phyloP scores from a whole-genome alignment of 2,113 vertebrate genomes.

The Chauna torquata region DNA sequence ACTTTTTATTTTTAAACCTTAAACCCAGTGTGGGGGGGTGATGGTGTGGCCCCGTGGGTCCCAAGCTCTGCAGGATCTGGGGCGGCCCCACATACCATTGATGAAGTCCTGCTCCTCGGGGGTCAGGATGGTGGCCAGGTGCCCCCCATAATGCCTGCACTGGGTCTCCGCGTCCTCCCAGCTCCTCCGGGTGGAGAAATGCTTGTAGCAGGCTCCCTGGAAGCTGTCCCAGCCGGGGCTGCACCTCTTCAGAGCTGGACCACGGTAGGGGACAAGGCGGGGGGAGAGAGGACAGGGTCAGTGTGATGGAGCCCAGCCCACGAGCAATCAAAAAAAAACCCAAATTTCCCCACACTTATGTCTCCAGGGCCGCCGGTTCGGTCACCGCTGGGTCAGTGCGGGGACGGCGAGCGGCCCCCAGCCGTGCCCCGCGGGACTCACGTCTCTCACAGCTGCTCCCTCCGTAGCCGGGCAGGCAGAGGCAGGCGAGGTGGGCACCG shows the following conservation, averaged over 20 bases:
- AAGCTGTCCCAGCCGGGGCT: slow-evolving; percentile 89
- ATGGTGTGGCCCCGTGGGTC: background rate
- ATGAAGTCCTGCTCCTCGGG: slow-evolving; percentile 91
- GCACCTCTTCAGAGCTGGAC: slow-evolving; percentile 82
- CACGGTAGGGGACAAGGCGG: fast-evolving
- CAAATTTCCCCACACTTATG: fast-evolving
- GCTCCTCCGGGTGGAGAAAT: slow-evolving; percentile 85
- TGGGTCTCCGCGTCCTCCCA: slow-evolving; percentile 93
- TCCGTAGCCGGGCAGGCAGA: slow-evolving; percentile 89
- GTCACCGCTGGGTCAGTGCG: too few species aligned
- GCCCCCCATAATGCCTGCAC: slow-evolving; percentile 84
- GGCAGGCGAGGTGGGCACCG: slow-evolving; percentile 64
- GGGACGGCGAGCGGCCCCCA: too few species aligned
- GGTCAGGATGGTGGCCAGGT: slow-evolving; percentile 89
- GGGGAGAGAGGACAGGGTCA: background rate
- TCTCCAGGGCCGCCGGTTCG: background rate
- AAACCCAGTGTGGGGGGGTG: background rate
- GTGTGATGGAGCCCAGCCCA: background rate
- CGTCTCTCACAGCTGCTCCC: slow-evolving; percentile 88
- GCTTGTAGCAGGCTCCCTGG: slow-evolving; percentile 90
- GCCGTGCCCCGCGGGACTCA: slow-evolving; percentile 60
- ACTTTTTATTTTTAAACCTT: fast-evolving
- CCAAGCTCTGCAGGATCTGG: fast-evolving
- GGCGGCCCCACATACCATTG: slow-evolving; percentile 76
- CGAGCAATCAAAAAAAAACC: background rate